A percentile compares a stretch with the other conserved stretches of the same genome.
phyloP scores from a whole-genome alignment of 2,797 vertebrate genomes.

The Paratrypauchen microcephalus region DNA sequence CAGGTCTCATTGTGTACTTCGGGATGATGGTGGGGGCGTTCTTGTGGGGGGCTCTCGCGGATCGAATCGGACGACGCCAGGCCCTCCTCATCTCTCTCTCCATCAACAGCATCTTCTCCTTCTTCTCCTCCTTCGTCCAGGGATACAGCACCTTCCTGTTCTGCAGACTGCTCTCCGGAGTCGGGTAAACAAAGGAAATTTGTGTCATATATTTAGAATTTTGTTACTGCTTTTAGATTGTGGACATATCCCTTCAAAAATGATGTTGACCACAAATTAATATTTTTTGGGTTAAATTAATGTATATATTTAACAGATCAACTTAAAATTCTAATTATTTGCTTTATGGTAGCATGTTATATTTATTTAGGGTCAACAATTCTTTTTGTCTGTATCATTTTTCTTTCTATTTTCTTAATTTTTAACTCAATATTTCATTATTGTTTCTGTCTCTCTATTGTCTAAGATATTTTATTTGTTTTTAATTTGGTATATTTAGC shows the following conservation, averaged over 20 bases:
- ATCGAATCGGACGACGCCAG: constrained; percentile 91
- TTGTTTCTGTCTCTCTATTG: not conserved
- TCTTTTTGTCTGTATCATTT: not conserved
- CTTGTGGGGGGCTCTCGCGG: constrained; percentile 93
- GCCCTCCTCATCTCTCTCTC: constrained; percentile 97
- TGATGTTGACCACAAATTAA: not conserved
- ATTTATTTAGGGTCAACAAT: not conserved
- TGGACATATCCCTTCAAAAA: not conserved
- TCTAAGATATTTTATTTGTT: not conserved
- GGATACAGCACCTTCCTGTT: constrained; percentile 97
- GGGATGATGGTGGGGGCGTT: constrained; percentile 99
- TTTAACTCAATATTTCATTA: not conserved
- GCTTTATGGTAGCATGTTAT: not conserved
- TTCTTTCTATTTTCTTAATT: not conserved
- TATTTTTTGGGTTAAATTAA: not conserved
- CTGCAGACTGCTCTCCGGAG: constrained; percentile 93
- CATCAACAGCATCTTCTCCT: constrained; percentile 96
- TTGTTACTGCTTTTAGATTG: not conserved
- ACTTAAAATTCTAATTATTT: not conserved
- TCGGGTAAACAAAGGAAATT: constrained; percentile 81
- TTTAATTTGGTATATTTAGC: no score
- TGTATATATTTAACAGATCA: not conserved
- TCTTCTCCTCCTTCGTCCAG: constrained; percentile 98
- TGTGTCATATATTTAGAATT: not conserved
- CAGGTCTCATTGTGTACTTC: constrained; percentile 96